Evolutionary conservation across 2,797 vertebrate genomes (phyloP), one percentile per base, ranked within the genome.

Genomic region (Enteromius thamalakanensis): DNA sequence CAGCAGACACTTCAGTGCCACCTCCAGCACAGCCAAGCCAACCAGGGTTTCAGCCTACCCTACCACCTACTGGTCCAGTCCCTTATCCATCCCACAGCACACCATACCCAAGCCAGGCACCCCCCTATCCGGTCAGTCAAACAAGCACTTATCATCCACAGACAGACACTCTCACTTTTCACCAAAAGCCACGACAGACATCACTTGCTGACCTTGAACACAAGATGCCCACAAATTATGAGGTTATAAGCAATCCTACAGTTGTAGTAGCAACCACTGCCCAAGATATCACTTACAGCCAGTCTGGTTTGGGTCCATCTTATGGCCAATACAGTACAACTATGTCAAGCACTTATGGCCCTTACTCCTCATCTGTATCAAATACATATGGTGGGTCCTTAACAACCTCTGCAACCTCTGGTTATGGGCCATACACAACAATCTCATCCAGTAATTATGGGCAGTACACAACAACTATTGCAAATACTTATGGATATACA

Each of bases 161-260:
- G 0, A 91, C 90, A 3, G 97, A 98, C 29, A 93, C 95, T 69
- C 92, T 94, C 11, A 88, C 94, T 0, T 92, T 94, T 14, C 96
- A 96, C 84, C 97, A 97, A 90, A 97, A 98, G 89, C 96, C 97
- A 0, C 94, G 96, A 68, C 98, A 99, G 91, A 99, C 98, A 4
- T 96, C 96, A 0, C 90, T 99, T 76, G 96, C 97, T 0, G 98
- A 99, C 89, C 91, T 99, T 85, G 98, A 99, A 90, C 97, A 99
- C 90, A 99, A 98, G 89, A 95, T 97, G 86, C 95, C 97, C 82
- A 98, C 97, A 84, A 99, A 98, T 93, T 99, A 99, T 2, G 98
- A 99, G 90, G 96, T 97, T 29, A 96, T 99, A 0, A 89, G 95
- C 84, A 94, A 96, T 29, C 95, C 96, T 21, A 94, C 93, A 1